phyloP scores from a whole-genome alignment of 2,888 invertebrate species.

The Nasonia oneida region DNA sequence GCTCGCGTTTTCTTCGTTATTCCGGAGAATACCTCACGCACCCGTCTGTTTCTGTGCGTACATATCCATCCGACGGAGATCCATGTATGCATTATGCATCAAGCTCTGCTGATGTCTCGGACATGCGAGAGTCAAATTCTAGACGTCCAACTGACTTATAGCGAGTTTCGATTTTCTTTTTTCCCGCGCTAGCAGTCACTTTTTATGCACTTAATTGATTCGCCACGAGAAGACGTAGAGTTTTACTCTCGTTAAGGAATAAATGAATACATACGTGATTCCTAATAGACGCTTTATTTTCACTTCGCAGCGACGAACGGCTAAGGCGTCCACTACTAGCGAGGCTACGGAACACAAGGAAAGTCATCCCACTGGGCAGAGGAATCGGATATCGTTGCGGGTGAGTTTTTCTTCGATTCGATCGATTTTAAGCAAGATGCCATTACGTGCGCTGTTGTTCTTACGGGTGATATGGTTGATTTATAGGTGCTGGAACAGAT shows the following conservation, averaged over 20 bases:
- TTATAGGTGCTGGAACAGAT: conserved; percentile 77
- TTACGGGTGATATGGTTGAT: conserved; percentile 7
- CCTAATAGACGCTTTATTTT: not conserved
- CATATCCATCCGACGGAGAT: not conserved
- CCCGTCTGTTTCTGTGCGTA: not conserved
- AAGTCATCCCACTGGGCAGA: conserved; percentile 66
- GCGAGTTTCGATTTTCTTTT: conserved; percentile 23
- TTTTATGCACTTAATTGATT: conserved; percentile 39
- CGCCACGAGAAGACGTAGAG: not conserved
- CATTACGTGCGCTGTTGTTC: not conserved
- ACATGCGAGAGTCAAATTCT: conserved; percentile 1
- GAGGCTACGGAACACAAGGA: conserved; percentile 74
- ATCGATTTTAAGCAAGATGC: not conserved
- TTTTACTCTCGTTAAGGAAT: not conserved
- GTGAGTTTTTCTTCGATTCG: conserved; percentile 66
- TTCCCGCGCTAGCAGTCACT: not conserved
- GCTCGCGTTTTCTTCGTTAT: conserved; percentile 56
- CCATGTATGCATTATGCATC: conserved; percentile 35
- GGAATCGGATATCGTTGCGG: conserved; percentile 75
- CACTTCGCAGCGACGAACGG: conserved; percentile 71
- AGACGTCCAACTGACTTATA: not conserved
- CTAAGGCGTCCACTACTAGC: conserved; percentile 65
- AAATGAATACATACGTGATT: not conserved
- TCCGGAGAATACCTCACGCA: not conserved
- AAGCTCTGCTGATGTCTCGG: not conserved